phyloP scores from a whole-genome alignment of 2,113 vertebrate species.

The Tenebrosternarchus preto region DNA sequence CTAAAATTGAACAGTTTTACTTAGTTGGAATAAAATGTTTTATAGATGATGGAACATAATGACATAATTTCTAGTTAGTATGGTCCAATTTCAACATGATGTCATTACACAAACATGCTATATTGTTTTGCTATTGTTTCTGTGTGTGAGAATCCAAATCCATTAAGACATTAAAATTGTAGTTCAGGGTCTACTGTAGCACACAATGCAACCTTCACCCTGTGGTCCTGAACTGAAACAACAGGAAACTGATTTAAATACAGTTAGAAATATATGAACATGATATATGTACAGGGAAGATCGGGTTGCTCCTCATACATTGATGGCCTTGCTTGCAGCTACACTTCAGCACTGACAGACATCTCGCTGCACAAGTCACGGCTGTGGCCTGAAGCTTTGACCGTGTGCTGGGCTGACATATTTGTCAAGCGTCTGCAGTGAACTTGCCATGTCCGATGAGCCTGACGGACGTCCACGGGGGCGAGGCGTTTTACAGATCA shows the following conservation, averaged over 20 bases:
- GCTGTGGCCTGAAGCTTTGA: slow-evolving; percentile 36
- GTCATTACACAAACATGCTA: too few relatives aligned
- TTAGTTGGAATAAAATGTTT: too few relatives aligned
- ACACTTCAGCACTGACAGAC: background rate
- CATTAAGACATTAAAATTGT: too few relatives aligned
- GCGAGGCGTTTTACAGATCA: slow-evolving; percentile 45
- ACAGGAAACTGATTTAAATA: background rate
- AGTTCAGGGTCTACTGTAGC: too few relatives aligned
- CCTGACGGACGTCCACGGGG: slow-evolving; percentile 27
- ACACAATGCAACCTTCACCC: too few relatives aligned
- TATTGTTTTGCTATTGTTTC: too few relatives aligned
- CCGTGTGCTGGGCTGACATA: slow-evolving; percentile 36
- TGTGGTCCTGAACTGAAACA: too few relatives aligned
- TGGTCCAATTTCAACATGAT: too few relatives aligned
- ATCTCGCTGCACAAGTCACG: slow-evolving; percentile 16
- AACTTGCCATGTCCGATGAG: slow-evolving; percentile 50
- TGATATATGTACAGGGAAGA: background rate
- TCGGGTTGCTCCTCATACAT: background rate
- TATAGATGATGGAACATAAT: too few relatives aligned
- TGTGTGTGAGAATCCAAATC: too few relatives aligned
- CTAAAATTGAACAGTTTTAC: too few relatives aligned
- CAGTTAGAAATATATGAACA: background rate
- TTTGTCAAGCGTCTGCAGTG: slow-evolving; percentile 48
- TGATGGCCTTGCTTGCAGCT: background rate
- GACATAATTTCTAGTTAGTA: too few relatives aligned